Conservation (phyloP, 1,140 invertebrate genomes). For the Zaprionus davidi region DNA sequence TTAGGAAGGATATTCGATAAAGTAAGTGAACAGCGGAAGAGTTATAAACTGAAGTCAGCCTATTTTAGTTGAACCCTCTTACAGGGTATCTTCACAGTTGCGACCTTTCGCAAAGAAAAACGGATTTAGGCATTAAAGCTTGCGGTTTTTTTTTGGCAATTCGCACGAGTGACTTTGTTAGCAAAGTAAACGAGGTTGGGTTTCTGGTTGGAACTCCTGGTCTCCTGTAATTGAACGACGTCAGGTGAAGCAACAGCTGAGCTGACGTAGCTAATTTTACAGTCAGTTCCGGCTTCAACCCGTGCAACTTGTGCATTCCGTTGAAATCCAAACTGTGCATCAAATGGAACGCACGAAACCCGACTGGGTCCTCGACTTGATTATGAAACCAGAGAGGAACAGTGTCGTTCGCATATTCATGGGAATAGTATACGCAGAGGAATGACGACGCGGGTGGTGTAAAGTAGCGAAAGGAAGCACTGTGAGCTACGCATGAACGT, state of each 20-base stretch:
- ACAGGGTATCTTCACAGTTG: constrained; percentile 12
- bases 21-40: no score
- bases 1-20: not conserved
- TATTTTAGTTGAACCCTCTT: not conserved
- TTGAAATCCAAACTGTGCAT: not conserved
- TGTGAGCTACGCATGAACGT: constrained; percentile 35
- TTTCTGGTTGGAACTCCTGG: not conserved
- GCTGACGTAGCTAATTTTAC: constrained; percentile 12
- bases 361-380: constrained; percentile 1
- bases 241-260: not conserved
- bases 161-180: constrained; percentile 32
- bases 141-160: constrained; percentile 20
- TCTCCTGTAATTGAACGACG: constrained; percentile 20
- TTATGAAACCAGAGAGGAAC: constrained; percentile 4
- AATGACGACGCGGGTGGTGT: no score
- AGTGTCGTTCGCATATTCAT: constrained; percentile 6
- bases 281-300: constrained; percentile 5
- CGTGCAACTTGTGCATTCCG: not conserved
- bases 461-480: not conserved
- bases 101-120: not conserved
- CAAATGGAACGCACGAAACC: constrained; percentile 32
- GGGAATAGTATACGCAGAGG: constrained; percentile 1
- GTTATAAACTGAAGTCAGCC: no score
- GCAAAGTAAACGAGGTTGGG: constrained; percentile 15
- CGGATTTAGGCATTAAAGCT: constrained; percentile 27